Base-by-base conservation (phyloP, 2,888 invertebrate genomes). In the Megalurothrips usitatus region DNA sequence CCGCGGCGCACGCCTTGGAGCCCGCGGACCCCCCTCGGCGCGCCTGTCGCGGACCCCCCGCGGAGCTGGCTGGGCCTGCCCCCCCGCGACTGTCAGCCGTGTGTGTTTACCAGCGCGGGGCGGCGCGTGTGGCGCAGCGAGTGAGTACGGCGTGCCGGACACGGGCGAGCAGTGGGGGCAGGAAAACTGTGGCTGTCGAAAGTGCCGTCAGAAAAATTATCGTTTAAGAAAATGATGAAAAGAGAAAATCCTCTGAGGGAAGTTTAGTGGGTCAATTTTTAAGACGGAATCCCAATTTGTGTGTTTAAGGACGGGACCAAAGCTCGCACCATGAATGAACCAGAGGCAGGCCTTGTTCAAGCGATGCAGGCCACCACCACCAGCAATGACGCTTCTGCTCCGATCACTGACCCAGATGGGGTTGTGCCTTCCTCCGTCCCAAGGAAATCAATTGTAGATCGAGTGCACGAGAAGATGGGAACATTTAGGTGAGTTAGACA, bases 401-500 rank as follows among this genome's bases (percentile, higher is more conserved):
- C 58, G 19, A 58, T 19, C 58, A 10, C 26, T 26, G 12, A 12
- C 26, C 68, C 68, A 75, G 68, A 23, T 23, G 68, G 68, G 0
- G 26, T 75, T 23, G 68, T 75, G 11, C 23, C 26, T 12, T 26
- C 68, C 11, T 75, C 68, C 26, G 68, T 23, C 26, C 68, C 68
- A 23, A 75, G 68, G 26, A 75, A 75, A 9, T 75, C 68, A 2
- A 75, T 75, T 26, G 68, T 75, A 9, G 68, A 10, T 26, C 23
- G 26, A 26, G 23, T 75, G 68, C 68, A 75, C 9, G 68, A 75
- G 26, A 75, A 75, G 26, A 75, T 75, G 68, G 26, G 26, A 75
- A 75, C 68, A 11, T 75, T 75, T 26, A 75, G 68, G 68, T 75
- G 68, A 75, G 68, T 75, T 12, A 26, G 58, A n/a, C 26, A 26